Evolutionary conservation across 2,113 vertebrate species (phyloP).

Genomic region (Phalacrocorax aristotelis): DNA sequence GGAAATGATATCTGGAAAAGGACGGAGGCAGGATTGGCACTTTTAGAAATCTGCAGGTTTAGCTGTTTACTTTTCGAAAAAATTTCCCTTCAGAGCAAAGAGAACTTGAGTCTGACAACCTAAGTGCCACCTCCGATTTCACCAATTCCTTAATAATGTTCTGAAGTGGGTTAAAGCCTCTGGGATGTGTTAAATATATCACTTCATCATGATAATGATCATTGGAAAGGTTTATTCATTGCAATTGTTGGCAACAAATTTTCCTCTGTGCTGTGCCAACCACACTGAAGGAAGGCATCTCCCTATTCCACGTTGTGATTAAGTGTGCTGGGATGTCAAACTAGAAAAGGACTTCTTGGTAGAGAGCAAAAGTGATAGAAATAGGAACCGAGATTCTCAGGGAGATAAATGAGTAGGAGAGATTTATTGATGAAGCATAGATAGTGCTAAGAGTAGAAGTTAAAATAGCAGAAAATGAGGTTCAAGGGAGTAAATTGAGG

Average conservation of each 20-base stretch:
- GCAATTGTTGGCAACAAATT: not conserved
- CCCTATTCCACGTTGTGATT: not conserved
- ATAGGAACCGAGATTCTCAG: constrained; percentile 54
- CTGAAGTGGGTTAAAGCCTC: not conserved
- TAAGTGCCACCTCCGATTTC: not conserved
- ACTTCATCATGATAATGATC: not conserved
- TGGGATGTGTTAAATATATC: not conserved
- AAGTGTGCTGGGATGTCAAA: constrained; percentile 24
- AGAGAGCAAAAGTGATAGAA: constrained; percentile 60
- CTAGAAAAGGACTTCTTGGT: not conserved
- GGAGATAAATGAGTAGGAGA: constrained; percentile 71
- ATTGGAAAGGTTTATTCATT: not conserved
- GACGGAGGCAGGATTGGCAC: not conserved
- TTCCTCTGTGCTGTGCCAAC: not conserved
- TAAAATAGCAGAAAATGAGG: constrained; percentile 78
- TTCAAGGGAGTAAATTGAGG: constrained; percentile 72
- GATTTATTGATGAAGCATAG: constrained; percentile 77
- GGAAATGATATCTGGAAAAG: not conserved
- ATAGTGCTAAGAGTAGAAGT: constrained; percentile 69
- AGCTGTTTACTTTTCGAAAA: not conserved
- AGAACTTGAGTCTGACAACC: not conserved
- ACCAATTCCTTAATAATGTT: not conserved
- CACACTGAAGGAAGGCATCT: not conserved
- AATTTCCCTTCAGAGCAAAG: not conserved
- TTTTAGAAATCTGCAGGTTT: not conserved